A percentile compares a stretch with the other conserved stretches of the same genome.
phyloP scores from a whole-genome alignment of 2,113 vertebrate species.

The Mastomys coucha region DNA sequence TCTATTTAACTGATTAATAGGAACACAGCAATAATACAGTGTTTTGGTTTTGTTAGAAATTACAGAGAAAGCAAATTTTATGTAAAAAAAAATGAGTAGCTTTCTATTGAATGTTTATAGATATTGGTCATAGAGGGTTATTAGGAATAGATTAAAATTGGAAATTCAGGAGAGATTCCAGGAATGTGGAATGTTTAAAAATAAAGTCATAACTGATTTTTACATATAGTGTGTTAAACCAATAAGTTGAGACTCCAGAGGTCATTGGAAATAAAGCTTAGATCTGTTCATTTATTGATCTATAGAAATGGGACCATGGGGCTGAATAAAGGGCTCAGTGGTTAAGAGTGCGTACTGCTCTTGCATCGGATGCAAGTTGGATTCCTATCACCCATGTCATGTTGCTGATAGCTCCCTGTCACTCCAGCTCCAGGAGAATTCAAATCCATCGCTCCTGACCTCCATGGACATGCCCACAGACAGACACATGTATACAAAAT shows the following conservation, averaged over 20 bases:
- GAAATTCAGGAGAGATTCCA: not conserved
- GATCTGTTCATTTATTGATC: not conserved
- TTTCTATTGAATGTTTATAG: not conserved
- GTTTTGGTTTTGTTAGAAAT: not conserved
- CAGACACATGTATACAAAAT: not conserved
- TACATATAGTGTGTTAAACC: not conserved
- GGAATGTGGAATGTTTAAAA: not conserved
- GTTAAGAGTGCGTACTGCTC: not conserved
- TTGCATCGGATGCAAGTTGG: not conserved
- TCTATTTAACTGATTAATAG: conserved; percentile 2
- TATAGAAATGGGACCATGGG: not conserved
- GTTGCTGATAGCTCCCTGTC: not conserved
- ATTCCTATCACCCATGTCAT: not conserved
- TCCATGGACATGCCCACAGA: not conserved
- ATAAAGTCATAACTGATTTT: not conserved
- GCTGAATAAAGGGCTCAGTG: not conserved
- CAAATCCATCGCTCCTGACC: not conserved
- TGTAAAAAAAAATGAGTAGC: not conserved
- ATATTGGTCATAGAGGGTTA: not conserved
- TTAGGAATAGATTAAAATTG: not conserved
- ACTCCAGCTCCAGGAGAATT: not conserved
- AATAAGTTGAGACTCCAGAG: not conserved
- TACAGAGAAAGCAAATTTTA: not conserved
- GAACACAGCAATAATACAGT: not conserved
- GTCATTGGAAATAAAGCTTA: not conserved